Percentiles rank a stretch among this genome's conserved stretches.
These are phyloP conservation scores for Grammatotria lemairii DNA, from an alignment of 2,113 vertebrate genomes.

Conservation along the genomic window DNA sequence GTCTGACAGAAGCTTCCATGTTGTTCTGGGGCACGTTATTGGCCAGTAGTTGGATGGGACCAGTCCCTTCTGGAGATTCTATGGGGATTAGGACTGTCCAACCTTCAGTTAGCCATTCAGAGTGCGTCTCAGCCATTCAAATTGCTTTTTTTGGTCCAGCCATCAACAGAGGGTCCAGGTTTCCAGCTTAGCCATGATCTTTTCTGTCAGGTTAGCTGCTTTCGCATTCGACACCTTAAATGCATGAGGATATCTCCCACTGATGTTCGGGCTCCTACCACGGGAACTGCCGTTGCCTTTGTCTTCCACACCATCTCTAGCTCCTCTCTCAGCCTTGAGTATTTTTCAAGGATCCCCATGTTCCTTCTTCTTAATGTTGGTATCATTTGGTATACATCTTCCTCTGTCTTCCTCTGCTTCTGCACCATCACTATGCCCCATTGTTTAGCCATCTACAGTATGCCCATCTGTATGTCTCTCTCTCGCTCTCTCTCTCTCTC, in stretches of 20 bases:
- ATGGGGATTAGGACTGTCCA: not conserved
- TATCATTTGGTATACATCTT: not conserved
- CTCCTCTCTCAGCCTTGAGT: not conserved
- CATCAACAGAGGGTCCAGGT: not conserved
- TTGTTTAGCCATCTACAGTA: not conserved
- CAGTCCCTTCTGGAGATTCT: not conserved
- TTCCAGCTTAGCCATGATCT: not conserved
- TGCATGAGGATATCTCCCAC: not conserved
- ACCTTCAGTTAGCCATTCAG: not conserved
- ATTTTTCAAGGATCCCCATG: not conserved
- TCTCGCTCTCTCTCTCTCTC: not conserved
- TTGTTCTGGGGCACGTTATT: not conserved
- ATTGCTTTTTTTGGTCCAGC: not conserved
- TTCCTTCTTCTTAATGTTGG: not conserved
- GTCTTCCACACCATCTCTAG: not conserved
- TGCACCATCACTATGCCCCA: not conserved
- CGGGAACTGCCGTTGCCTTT: not conserved
- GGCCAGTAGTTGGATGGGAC: not conserved
- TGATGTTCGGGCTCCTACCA: not conserved
- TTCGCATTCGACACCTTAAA: not conserved
- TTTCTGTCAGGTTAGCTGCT: not conserved
- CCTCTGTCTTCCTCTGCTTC: not conserved
- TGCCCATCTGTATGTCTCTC: not conserved
- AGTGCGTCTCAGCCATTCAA: not conserved
- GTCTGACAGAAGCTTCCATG: not conserved